Evolutionary conservation across 2,113 vertebrate species (phyloP).

Genomic region (Tretioscincus oriximinensis): DNA sequence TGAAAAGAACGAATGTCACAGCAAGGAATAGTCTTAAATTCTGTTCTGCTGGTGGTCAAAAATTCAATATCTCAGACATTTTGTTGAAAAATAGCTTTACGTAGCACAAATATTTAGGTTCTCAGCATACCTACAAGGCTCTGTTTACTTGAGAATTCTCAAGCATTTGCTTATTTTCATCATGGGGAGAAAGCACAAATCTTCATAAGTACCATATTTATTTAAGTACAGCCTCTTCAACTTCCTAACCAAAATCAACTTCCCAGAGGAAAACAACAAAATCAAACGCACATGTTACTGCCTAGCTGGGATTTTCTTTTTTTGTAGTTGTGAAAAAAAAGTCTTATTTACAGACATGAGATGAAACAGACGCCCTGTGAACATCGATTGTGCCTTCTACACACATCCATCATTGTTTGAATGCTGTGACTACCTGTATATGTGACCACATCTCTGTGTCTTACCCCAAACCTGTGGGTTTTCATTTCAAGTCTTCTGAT

Average conservation of each 20-base stretch:
- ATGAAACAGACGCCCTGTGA: background rate
- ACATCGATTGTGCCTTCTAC: background rate
- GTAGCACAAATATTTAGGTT: background rate
- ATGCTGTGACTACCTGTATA: background rate
- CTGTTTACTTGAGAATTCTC: background rate
- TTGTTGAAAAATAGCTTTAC: slow-evolving; percentile 24
- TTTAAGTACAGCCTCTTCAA: background rate
- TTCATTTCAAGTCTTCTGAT: too few relatives aligned
- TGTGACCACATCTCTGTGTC: too few relatives aligned
- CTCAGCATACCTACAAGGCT: background rate
- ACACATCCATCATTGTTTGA: too few relatives aligned
- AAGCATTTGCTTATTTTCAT: background rate
- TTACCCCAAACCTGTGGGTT: too few relatives aligned
- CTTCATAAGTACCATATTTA: background rate
- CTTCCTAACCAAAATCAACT: background rate
- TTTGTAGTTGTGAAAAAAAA: background rate
- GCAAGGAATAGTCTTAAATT: slow-evolving; percentile 36
- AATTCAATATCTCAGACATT: slow-evolving; percentile 26
- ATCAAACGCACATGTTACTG: background rate
- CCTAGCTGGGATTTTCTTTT: too few relatives aligned
- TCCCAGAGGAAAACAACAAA: background rate
- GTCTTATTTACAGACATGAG: background rate
- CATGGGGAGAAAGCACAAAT: background rate
- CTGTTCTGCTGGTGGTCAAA: slow-evolving; percentile 29
- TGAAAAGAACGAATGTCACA: slow-evolving; percentile 20